Conservation (phyloP, 2,888 invertebrate genomes). For the Heterodera filipjevi region DNA sequence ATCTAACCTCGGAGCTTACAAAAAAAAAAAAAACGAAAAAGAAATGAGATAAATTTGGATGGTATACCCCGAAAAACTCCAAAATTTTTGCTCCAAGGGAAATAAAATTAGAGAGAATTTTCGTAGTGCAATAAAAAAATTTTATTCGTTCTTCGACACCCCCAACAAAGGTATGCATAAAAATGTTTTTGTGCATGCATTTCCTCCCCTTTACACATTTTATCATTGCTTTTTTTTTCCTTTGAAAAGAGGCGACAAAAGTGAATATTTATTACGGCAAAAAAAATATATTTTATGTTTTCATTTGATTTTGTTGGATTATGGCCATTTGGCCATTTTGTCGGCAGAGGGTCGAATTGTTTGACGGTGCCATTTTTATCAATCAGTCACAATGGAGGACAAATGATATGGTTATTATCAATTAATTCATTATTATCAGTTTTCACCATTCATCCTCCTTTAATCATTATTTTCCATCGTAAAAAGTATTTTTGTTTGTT, state of each 20-base stretch:
- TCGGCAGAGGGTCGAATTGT: neutral
- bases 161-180: no score
- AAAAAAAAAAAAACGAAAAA: neutral
- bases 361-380: no score
- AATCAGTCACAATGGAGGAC: no score
- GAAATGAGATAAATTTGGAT: neutral
- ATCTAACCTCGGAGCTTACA: no score
- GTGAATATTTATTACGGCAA: neutral
- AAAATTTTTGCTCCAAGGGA: neutral
- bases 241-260: neutral
- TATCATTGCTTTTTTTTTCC: neutral
- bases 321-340: neutral
- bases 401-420: no score
- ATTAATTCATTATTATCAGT: no score
- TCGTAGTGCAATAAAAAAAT: neutral
- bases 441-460: no score
- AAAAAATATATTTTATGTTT: neutral
- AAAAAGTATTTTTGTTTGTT: no score
- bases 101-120: neutral
- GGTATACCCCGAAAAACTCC: neutral
- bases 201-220: neutral
- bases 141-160: neutral
- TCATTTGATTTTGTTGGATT: neutral
- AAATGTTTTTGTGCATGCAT: neutral
- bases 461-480: no score